Conservation (phyloP, 2,888 invertebrate species). For the Petrophora chlorosata region DNA sequence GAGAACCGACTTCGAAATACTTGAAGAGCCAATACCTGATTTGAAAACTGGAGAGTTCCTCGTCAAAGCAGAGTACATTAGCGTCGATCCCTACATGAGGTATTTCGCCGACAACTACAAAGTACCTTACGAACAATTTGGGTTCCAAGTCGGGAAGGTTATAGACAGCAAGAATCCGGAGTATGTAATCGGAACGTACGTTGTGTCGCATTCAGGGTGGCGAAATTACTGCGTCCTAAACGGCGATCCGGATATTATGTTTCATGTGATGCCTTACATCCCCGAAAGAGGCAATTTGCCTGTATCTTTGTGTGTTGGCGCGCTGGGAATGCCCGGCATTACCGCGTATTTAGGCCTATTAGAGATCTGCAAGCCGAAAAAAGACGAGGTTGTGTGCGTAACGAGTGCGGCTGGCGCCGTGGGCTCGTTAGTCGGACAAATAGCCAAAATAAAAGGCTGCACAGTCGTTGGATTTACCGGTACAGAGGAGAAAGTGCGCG, state of each 20-base stretch:
- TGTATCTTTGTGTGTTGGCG: constrained; percentile 81
- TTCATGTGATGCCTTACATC: constrained; percentile 47
- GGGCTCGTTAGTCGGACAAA: constrained; percentile 87
- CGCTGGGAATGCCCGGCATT: constrained; percentile 85
- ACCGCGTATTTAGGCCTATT: constrained; percentile 55
- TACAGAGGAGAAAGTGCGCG: constrained; percentile 85
- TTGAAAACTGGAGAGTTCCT: constrained; percentile 78
- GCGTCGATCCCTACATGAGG: constrained; percentile 87
- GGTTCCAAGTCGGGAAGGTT: constrained; percentile 74
- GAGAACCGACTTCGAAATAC: constrained; percentile 61
- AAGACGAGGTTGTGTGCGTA: constrained; percentile 86
- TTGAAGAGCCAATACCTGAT: constrained; percentile 60
- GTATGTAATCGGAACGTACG: constrained; percentile 82
- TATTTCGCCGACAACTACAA: constrained; percentile 52
- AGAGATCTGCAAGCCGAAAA: constrained; percentile 85
- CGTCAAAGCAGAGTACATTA: constrained; percentile 84
- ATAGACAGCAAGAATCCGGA: constrained; percentile 84
- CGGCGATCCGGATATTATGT: constrained; percentile 43
- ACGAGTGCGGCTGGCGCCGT: constrained; percentile 88
- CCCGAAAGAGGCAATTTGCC: constrained; percentile 78
- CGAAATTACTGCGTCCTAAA: constrained; percentile 69
- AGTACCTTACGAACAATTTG: constrained; percentile 53
- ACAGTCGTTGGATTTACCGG: constrained; percentile 81
- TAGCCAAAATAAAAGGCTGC: constrained; percentile 76
- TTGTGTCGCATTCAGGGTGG: constrained; percentile 86